Evolutionary conservation across 2,888 invertebrate genomes (phyloP).

Genomic region (Carabus problematicus): DNA sequence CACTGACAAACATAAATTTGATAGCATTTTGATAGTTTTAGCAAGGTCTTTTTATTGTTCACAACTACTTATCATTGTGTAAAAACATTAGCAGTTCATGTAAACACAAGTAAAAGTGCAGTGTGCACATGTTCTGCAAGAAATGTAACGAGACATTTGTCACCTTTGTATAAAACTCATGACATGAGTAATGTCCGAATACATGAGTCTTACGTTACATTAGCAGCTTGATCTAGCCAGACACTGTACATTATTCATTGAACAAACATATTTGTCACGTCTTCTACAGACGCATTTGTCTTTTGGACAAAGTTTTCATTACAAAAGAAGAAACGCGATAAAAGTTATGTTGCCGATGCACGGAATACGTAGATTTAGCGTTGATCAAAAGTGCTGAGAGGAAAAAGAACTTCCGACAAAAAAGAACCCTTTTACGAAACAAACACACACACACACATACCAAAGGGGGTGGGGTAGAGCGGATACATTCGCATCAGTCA

Average conservation of each 20-base stretch:
- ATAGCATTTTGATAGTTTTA: too few species aligned
- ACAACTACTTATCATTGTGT: too few species aligned
- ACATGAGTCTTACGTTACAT: slow-evolving; percentile 34
- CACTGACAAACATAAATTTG: too few species aligned
- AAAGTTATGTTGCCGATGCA: slow-evolving; percentile 28
- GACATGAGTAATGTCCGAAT: slow-evolving; percentile 22
- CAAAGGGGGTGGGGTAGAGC: too few species aligned
- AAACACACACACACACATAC: not conserved
- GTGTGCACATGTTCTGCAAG: slow-evolving; percentile 25
- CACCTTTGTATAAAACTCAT: slow-evolving; percentile 27
- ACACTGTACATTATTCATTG: slow-evolving; percentile 36
- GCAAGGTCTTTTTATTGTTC: too few species aligned
- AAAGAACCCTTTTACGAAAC: not conserved
- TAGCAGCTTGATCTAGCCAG: slow-evolving; percentile 39
- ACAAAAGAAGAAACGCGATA: slow-evolving; percentile 24
- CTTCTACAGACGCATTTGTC: slow-evolving; percentile 29
- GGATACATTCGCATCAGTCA: too few species aligned
- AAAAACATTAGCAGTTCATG: too few species aligned
- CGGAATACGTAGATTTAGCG: slow-evolving; percentile 35
- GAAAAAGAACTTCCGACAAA: not conserved
- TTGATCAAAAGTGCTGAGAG: not conserved
- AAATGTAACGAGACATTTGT: slow-evolving; percentile 35
- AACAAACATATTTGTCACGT: slow-evolving; percentile 41
- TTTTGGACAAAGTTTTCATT: slow-evolving; percentile 33
- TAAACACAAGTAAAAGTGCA: not conserved